Base-by-base conservation (phyloP, 2,888 invertebrate genomes). In the Trachelus stipa region DNA sequence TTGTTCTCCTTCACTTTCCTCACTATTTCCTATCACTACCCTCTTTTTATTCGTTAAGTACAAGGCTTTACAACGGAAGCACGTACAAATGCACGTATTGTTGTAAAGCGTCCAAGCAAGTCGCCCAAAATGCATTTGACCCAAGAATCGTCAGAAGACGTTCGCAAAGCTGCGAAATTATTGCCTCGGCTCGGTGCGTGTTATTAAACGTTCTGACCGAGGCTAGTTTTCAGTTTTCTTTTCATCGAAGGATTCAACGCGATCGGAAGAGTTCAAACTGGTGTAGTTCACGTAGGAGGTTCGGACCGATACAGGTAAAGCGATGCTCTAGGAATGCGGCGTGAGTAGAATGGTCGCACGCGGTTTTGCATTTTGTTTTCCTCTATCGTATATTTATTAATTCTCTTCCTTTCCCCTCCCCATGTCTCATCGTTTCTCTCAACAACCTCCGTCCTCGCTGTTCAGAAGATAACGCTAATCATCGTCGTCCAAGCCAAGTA, bases 401-500 rank as follows among this genome's bases (percentile, higher is more conserved):
- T 82, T 81, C 76, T 56, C 69, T 81, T 31, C 71, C 33, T 30
- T 34, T 31, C 15, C 33, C 71, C 71, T 34, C 71, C 12, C 34
- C 30, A 23, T 23, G 30, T 71, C 30, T 31, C 33, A 69, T 79
- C 73, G 79, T 37, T 73, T 34, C 34, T 69, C 81, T 84, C 56
- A 56, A 56, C 56, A 56, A 56, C 56, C 56, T 23, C 23, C 56
- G 56, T 56, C 15, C 71, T 12, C 71, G 31, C 71, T 31, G 33
- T 1, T 34, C 12, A 71, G 79, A 33, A 12, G 34, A 31, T 71
- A 71, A 33, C 71, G 71, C 93, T 94, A 96, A 93, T 97, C 96
- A 92, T 97, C 97, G 91, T 95, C 96, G 91, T 97, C 97, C 94
- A 97, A 94, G 85, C 96, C 97, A 89, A 97, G 94, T 81, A 97